Evolutionary conservation across 2,113 vertebrate species (phyloP), one percentile per base, ranked within the genome.

Genomic region (Panthera leo): DNA sequence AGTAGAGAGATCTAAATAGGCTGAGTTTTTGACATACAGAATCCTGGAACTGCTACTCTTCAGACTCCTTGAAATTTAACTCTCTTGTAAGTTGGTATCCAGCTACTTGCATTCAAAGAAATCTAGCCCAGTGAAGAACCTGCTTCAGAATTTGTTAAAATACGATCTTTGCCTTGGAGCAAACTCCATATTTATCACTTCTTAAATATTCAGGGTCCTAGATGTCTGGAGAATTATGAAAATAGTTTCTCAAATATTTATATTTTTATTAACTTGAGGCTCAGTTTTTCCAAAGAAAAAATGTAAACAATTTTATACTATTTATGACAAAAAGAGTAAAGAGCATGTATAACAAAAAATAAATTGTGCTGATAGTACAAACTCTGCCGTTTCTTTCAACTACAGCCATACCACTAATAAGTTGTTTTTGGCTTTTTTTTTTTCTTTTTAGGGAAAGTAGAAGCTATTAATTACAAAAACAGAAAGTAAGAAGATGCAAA

Each of bases 111-210:
- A 89, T 42, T 15, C 78, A 92, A 89, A 89, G 51, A 84, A 84
- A 65, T 90, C 67, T 73, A 92, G 9, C 19, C 61, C 78, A 84
- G 6, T 76, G 5, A 93, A 93, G 65, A 91, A 90, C 48, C 23
- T 92, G 79, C n/a, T 31, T 97, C 73, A 95, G 55, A 68, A 87
- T 76, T 91, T 95, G 45, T 48, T 85, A 45, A 88, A 92, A 88
- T 27, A 75, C 86, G 87, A 55, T 58, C 65, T 73, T 73, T 88
- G 88, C 71, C 31, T 85, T 55, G 19, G n/a, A 55, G 21, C 55
- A 48, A 88, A 94, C 15, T 85, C 34, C 31, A 39, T 19, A 89
- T 58, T 78, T 45, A 92, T 63, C 42, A 85, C 29, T 85, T 36
- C 42, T 79, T 89, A 93, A 73, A 58, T 55, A 85, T 79, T 96